Evolutionary conservation across 1,140 invertebrate genomes (phyloP), one percentile per base, ranked within the genome.

Genomic region (Ylistrum balloti): DNA sequence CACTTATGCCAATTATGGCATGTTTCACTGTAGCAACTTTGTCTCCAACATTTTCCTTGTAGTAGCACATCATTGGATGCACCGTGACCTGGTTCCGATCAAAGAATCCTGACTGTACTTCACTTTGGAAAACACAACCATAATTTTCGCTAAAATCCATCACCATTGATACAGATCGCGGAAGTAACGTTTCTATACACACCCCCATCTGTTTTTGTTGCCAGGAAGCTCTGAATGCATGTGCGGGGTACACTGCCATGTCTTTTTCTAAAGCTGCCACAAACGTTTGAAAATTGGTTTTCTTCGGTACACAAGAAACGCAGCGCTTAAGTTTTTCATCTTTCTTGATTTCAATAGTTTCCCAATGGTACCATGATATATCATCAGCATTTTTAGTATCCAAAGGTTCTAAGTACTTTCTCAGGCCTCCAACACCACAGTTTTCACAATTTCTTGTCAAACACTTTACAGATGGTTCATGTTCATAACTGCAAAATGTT

Each of bases 21-120:
- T 93, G 91, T 87, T 92, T 91, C n/a, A 91, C 85, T 45, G 87
- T 87, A 28, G 91, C 35, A 38, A 13, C 5, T 13, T 38, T 38
- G n/a, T 87, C 88, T 33, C 34, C 17, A 22, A 87, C 22, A 17
- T 87, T 90, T n/a, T 89, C 33, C 33, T 86, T 91, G 33, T 93
- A 92, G 89, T 93, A 91, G 10, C 48, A 87, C 91, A 92, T 91
- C 5, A 92, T 89, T 0, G 90, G 91, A 88, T 93, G 91, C 20
- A 92, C 88, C 74, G 91, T 90, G 0, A 91, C 92, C n/a, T 90
- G 85, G 48, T 90, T 92, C n/a, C 86, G 22, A 33, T 90, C 88
- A 74, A 91, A 93, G 74, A 89, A 88, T 5, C 89, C 88, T 17
- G 87, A 88, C 35, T 92, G 89, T 13, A 89, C 88, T 22, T 89